phyloP scores from a whole-genome alignment of 2,888 invertebrate genomes.

The Tetragonula carbonaria region DNA sequence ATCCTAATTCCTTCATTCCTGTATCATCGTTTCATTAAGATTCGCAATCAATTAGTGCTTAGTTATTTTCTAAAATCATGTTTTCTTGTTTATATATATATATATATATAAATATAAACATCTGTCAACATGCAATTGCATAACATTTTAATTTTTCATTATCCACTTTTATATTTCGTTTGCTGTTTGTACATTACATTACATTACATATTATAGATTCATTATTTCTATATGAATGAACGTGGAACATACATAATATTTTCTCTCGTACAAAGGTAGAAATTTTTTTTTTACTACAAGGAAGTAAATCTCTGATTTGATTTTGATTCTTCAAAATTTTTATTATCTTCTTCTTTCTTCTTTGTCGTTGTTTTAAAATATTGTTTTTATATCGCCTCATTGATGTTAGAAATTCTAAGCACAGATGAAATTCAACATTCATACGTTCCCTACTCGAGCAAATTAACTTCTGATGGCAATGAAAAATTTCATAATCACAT shows the following conservation, averaged over 20 bases:
- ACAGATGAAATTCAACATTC: conserved; percentile 6
- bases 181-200: background rate
- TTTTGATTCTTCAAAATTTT: background rate
- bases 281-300: background rate
- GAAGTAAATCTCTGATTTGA: background rate
- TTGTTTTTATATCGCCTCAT: background rate
- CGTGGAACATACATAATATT: background rate
- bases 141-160: conserved; percentile 5
- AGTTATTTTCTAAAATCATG: conserved; percentile 40
- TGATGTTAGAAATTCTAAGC: conserved; percentile 21
- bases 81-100: conserved; percentile 25
- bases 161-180: background rate
- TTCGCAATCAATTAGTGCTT: conserved; percentile 34
- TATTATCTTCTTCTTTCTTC: background rate
- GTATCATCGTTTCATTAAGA: conserved; percentile 46
- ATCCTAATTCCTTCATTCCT: conserved; percentile 68
- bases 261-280: background rate
- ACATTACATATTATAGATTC: background rate
- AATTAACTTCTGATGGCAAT: background rate
- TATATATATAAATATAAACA: conserved; percentile 5
- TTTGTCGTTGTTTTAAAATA: background rate
- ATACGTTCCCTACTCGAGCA: background rate
- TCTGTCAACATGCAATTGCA: conserved; percentile 4
- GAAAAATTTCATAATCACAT: background rate
- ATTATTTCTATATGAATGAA: background rate